phyloP scores from a whole-genome alignment of 2,113 vertebrate species.

The Mugil cephalus region DNA sequence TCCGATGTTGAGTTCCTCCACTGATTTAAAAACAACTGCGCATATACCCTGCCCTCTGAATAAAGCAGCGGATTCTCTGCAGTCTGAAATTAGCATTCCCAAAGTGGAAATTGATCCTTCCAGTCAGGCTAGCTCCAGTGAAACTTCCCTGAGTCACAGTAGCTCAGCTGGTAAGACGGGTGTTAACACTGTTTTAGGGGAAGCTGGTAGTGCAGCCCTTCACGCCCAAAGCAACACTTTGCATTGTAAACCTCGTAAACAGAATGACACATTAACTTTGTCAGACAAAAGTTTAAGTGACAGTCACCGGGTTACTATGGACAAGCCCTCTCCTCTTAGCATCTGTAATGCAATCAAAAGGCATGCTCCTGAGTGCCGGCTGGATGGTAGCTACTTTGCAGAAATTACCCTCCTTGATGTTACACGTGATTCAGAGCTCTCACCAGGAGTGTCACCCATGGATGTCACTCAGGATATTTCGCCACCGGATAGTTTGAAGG shows the following conservation, averaged over 20 bases:
- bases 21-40: neutral
- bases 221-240: constrained; percentile 34
- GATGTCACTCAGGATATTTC: constrained; percentile 12
- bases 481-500: neutral
- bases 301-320: neutral
- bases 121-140: neutral
- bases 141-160: neutral
- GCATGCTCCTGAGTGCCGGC: neutral
- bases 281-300: neutral
- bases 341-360: neutral
- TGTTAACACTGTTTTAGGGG: neutral
- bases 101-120: neutral
- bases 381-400: constrained; percentile 38
- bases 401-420: constrained; percentile 69
- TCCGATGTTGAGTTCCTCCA: neutral
- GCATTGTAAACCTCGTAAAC: neutral
- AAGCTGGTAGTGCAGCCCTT: neutral
- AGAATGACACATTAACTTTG: neutral
- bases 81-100: too few relatives aligned
- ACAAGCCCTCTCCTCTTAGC: neutral
- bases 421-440: constrained; percentile 35
- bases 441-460: constrained; percentile 7
- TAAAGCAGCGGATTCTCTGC: neutral
- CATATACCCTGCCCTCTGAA: neutral
- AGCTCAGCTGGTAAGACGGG: neutral